These are phyloP conservation scores for Spinus pinus DNA, from an alignment of 2,797 vertebrate genomes.

Conservation along the genomic window DNA sequence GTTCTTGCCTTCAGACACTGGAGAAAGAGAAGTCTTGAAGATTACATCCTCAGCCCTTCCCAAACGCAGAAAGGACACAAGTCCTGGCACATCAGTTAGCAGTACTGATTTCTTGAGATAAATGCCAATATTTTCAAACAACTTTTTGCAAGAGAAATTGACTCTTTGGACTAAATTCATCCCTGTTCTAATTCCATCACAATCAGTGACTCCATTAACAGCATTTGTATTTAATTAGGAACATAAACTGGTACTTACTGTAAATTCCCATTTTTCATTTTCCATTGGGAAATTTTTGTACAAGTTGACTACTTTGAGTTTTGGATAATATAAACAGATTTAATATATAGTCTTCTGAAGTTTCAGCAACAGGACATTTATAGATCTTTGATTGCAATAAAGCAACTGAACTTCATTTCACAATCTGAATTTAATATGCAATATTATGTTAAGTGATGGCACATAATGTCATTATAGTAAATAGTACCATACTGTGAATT, in stretches of 20 bases:
- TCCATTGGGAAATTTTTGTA: slow-evolving; percentile 5
- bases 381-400: slow-evolving; percentile 42
- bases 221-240: slow-evolving; percentile 23
- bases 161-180: neutral
- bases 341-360: slow-evolving; percentile 22
- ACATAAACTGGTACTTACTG: neutral
- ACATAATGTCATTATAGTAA: slow-evolving; percentile 34
- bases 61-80: neutral
- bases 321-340: neutral
- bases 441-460: slow-evolving; percentile 52
- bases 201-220: neutral
- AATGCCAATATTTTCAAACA: neutral
- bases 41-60: neutral
- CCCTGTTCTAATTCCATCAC: neutral
- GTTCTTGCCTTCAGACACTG: neutral
- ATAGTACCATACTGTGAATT: slow-evolving; percentile 29
- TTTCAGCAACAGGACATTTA: slow-evolving; percentile 42
- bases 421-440: slow-evolving; percentile 40
- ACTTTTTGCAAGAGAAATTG: neutral
- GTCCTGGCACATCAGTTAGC: neutral
- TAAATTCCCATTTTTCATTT: slow-evolving; percentile 40
- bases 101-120: neutral
- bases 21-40: neutral
- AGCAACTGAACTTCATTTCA: slow-evolving; percentile 45
- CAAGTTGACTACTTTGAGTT: slow-evolving; percentile 11